Base-by-base conservation (phyloP, 2,797 vertebrate genomes). In the Muscicapa comitata region DNA sequence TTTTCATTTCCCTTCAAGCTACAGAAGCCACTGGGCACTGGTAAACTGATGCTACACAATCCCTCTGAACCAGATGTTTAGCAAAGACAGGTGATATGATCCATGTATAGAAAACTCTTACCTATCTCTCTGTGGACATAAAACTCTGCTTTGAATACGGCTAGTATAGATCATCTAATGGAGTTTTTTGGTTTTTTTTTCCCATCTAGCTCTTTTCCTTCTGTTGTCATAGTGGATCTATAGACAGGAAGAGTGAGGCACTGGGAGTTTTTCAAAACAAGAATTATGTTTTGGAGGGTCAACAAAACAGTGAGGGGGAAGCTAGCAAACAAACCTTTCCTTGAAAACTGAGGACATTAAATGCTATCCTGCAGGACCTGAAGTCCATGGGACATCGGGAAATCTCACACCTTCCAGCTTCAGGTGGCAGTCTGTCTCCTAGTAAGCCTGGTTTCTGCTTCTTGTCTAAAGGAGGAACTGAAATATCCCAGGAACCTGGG, bases 401-500 rank as follows among this genome's bases (percentile, higher is more conserved):
- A 87, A 78, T 75, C 68, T 95, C 91, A 50, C 48, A 31, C 73
- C 48, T 88, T 77, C 47, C 62, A 73, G 51, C 47, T 94, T 84
- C 63, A 75, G 24, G 21, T 38, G 75, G 71, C 72, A 94, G 82
- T 84, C 58, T 79, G 40, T 40, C 75, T 95, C 51, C 78, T 77
- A 83, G 51, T 45, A 81, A 95, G 65, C 70, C 61, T 93, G 73
- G 78, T 76, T 94, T 95, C 86, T 65, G 40, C 58, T 61, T 79
- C 50, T 65, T 90, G 55, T 93, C 70, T 74, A 81, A 79, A 65
- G 29, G 33, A 81, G 67, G 48, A 63, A 80, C 62, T 25, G 47
- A 96, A 96, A 94, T 55, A 26, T 78, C 70, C 82, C 91, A 95
- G 94, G 70, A 94, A 96, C 58, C 59, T 61, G 62, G 80, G 84